phyloP scores from a whole-genome alignment of 2,888 invertebrate genomes.

The Theodoxus fluviatilis region DNA sequence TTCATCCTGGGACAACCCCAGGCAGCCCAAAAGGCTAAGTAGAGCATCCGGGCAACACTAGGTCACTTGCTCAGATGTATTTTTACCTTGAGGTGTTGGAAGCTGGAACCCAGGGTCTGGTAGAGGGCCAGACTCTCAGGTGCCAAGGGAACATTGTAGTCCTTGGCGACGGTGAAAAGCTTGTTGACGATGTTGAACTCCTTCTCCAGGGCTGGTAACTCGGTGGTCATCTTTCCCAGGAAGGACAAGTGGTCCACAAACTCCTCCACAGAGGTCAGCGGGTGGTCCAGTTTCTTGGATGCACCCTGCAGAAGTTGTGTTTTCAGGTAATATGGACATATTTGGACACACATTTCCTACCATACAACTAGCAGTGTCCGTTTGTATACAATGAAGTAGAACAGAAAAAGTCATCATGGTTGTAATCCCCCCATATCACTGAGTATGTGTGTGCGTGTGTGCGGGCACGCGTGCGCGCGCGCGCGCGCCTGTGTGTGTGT shows the following conservation, averaged over 20 bases:
- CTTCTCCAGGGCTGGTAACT: slow-evolving; percentile 62
- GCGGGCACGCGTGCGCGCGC: no score
- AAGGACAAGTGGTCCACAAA: slow-evolving; percentile 66
- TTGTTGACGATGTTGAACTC: slow-evolving; percentile 63
- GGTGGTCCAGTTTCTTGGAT: slow-evolving; percentile 60
- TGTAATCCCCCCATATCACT: no score
- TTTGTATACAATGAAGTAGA: background rate
- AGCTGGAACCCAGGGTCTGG: slow-evolving; percentile 63
- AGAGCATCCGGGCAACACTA: no score
- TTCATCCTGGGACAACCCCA: no score
- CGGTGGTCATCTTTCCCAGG: slow-evolving; percentile 61
- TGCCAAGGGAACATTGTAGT: slow-evolving; percentile 57
- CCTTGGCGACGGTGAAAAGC: slow-evolving; percentile 62
- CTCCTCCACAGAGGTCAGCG: slow-evolving; percentile 61
- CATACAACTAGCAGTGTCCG: background rate
- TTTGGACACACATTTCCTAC: background rate
- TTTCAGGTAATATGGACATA: background rate
- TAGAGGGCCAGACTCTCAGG: slow-evolving; percentile 64
- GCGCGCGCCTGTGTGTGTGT: no score
- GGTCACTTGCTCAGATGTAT: no score
- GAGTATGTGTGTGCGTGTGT: no score
- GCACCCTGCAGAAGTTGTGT: slow-evolving; percentile 50
- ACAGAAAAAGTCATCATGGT: background rate
- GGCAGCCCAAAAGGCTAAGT: no score
- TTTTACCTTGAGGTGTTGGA: slow-evolving; percentile 63